phyloP scores from a whole-genome alignment of 2,888 invertebrate genomes.

The Caenorhabditis sp. region DNA sequence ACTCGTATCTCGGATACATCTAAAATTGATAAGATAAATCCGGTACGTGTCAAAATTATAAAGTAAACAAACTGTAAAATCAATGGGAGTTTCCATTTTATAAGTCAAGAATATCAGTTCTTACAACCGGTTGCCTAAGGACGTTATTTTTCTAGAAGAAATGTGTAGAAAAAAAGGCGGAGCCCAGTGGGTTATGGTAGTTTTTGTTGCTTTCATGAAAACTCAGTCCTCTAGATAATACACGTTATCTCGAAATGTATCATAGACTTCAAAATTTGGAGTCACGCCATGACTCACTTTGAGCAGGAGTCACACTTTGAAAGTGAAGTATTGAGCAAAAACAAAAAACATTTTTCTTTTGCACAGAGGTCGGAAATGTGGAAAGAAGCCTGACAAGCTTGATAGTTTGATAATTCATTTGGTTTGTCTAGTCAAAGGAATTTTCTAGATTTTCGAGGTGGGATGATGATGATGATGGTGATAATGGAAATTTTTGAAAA shows the following conservation, averaged over 20 bases:
- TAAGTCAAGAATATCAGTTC: too few relatives aligned
- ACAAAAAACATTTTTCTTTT: constrained; percentile 18
- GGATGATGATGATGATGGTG: constrained; percentile 6
- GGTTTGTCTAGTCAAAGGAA: constrained; percentile 30
- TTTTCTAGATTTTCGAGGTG: constrained; percentile 1
- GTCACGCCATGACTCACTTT: constrained; percentile 7
- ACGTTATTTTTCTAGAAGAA: too few relatives aligned
- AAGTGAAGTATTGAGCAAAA: not conserved
- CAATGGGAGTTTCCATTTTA: too few relatives aligned
- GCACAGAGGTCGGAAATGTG: constrained; percentile 19
- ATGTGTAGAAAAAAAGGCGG: constrained; percentile 23
- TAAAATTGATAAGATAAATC: not conserved
- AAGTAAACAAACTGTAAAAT: too few relatives aligned
- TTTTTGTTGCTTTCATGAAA: constrained; percentile 39
- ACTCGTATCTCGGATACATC: constrained; percentile 51
- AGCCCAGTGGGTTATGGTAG: constrained; percentile 39
- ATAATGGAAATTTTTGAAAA: not conserved
- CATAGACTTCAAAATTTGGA: constrained; percentile 41
- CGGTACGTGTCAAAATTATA: too few relatives aligned
- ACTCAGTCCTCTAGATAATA: constrained; percentile 32
- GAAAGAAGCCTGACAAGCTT: constrained; percentile 35
- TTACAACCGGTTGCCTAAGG: too few relatives aligned
- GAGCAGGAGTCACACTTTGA: not conserved
- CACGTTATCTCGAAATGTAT: constrained; percentile 31
- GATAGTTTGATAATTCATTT: constrained; percentile 52